Base-by-base conservation (phyloP, 2,113 vertebrate genomes). In the Perca fluviatilis region DNA sequence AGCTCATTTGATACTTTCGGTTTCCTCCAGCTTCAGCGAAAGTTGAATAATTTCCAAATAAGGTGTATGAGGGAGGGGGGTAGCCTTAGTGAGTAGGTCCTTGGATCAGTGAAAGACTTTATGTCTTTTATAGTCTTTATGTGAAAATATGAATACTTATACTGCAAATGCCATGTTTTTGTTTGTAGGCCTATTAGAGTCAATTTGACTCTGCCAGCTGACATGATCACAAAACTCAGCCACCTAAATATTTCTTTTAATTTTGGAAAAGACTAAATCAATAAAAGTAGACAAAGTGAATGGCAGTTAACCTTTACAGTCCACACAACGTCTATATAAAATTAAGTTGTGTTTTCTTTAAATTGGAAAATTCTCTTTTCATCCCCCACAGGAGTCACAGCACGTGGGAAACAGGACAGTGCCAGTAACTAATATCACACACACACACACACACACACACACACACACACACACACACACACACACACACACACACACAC, bases 1-100 rank as follows among this genome's bases (percentile, higher is more conserved):
- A 76, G 68, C 25, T 23, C 2, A 5, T 60, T 54, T 23, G 8
- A 82, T 72, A 73, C 94, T 96, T 95, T 96, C 94, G 88, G 87
- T 96, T 95, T 95, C 94, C 92, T 56, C 11, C 49, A 47, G 16
- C 5, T 7, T 8, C 16, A 15, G 16, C 27, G 43, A 74, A 56
- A 69, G 19, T 77, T 82, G 3, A 68, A 50, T 73, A 19, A 16
- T 80, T 82, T 75, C 62, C 36, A 70, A 73, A 66, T 65, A 12
- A 83, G 46, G 56, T 80, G 61, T n/a, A 8, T 1, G 56, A 0
- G 58, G 16, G 58, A 1, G 16, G 27, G 58, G 16, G 58, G 15
- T 15, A 6, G 10, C 8, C 10, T 43, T 11, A 43, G 40, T 43
- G 40, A 43, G 40, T 2, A 43, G 40, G 40, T 43, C 40, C 10